Conservation (phyloP, 2,797 vertebrate species). For the Lutra lutra region DNA sequence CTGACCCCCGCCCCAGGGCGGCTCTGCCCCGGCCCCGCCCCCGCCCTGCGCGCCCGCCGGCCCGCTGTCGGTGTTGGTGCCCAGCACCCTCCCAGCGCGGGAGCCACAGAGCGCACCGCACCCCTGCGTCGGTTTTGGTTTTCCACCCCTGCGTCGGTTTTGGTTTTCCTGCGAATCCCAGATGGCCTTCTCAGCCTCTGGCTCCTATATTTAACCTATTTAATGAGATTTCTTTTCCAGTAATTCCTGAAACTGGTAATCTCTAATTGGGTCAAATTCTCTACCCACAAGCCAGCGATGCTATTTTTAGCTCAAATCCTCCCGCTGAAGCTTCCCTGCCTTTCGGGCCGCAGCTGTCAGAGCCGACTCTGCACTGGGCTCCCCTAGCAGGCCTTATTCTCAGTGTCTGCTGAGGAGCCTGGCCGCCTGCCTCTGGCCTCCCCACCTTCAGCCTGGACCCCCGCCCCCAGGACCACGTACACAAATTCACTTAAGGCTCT, state of each 20-base stretch:
- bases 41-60: fast-evolving
- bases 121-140: constrained; percentile 9
- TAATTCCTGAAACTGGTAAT: constrained; percentile 84
- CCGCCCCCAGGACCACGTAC: constrained; percentile 71
- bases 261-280: constrained; percentile 88
- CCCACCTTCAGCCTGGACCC: background rate
- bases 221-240: constrained; percentile 86
- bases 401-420: constrained; percentile 36
- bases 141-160: constrained; percentile 31
- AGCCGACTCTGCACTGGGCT: background rate
- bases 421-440: background rate
- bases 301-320: constrained; percentile 86
- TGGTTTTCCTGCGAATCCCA: constrained; percentile 69
- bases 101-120: background rate
- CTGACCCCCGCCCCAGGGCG: fast-evolving
- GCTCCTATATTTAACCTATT: constrained; percentile 82
- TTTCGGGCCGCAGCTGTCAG: constrained; percentile 61
- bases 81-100: fast-evolving
- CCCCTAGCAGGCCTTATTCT: constrained; percentile 43
- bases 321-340: constrained; percentile 76
- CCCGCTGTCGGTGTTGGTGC: background rate
- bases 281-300: constrained; percentile 81
- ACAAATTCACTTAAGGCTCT: constrained; percentile 79
- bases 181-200: constrained; percentile 68
- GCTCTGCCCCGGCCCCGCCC: background rate